Conservation (phyloP, 2,797 vertebrate species). For the Cirrhinus mrigala region DNA sequence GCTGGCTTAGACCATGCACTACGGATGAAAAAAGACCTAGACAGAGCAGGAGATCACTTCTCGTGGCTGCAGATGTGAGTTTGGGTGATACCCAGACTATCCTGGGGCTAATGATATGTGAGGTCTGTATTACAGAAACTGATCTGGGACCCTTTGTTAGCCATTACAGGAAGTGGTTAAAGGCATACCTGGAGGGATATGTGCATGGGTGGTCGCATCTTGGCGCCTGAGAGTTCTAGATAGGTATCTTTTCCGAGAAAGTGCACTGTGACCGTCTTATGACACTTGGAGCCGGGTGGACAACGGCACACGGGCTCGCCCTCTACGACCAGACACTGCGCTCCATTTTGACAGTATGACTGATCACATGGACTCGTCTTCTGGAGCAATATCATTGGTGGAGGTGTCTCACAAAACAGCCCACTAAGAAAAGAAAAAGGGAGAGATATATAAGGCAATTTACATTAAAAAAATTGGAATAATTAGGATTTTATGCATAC, state of each 20-base stretch:
- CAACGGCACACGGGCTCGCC: conserved; percentile 93
- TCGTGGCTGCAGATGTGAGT: conserved; percentile 20
- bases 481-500: not conserved
- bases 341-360: conserved; percentile 91
- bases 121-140: conserved; percentile 15
- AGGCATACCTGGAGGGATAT: conserved; percentile 90
- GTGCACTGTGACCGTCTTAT: conserved; percentile 92
- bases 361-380: conserved; percentile 97
- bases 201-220: conserved; percentile 88
- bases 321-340: conserved; percentile 88
- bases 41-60: conserved; percentile 25
- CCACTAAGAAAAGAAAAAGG: conserved; percentile 77
- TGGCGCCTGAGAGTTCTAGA: conserved; percentile 86
- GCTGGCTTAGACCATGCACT: conserved; percentile 28
- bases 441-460: conserved; percentile 47
- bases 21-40: conserved; percentile 10
- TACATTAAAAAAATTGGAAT: not conserved
- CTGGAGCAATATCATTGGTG: conserved; percentile 95
- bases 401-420: conserved; percentile 91
- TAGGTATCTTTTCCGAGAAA: conserved; percentile 92
- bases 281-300: conserved; percentile 89
- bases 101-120: conserved; percentile 12
- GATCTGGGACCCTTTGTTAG: conserved; percentile 27
- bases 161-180: conserved; percentile 9
- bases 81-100: conserved; percentile 2